Evolutionary conservation across 2,888 invertebrate species (phyloP).

Genomic region (Monopis laevigella): DNA sequence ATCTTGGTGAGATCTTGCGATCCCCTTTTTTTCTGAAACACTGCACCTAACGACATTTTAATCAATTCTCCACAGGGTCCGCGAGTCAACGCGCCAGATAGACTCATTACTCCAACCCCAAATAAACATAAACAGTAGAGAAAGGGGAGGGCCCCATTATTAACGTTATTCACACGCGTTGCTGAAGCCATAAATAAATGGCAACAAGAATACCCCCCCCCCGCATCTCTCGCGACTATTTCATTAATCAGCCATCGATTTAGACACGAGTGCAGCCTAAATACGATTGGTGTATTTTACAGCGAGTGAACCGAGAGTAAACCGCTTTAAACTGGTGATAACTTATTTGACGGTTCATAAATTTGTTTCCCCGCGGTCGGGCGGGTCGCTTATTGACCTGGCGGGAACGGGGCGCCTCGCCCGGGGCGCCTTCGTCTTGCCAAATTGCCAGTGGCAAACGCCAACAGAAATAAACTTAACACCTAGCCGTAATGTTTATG

Average conservation of each 20-base stretch:
- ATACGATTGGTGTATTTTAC: slow-evolving; percentile 56
- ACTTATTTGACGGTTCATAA: slow-evolving; percentile 65
- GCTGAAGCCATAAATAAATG: slow-evolving; percentile 60
- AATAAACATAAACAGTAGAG: slow-evolving; percentile 66
- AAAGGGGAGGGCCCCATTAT: slow-evolving; percentile 57
- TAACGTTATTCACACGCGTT: slow-evolving; percentile 64
- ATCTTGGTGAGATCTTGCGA: slow-evolving; percentile 19
- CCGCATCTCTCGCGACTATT: slow-evolving; percentile 3
- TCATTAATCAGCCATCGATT: slow-evolving; percentile 15
- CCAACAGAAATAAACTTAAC: slow-evolving; percentile 4
- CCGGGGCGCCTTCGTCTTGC: slow-evolving; percentile 6
- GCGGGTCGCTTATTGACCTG: slow-evolving; percentile 33
- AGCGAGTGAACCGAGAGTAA: slow-evolving; percentile 11
- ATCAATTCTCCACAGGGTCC: slow-evolving; percentile 65
- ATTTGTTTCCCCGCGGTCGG: slow-evolving; percentile 44
- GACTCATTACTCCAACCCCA: slow-evolving; percentile 63
- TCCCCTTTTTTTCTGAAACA: slow-evolving; percentile 56
- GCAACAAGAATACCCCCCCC: slow-evolving; percentile 35
- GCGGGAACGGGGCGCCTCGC: slow-evolving; percentile 19
- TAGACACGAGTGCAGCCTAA: slow-evolving; percentile 37
- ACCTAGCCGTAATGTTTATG: slow-evolving; percentile 3
- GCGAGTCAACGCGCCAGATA: slow-evolving; percentile 64
- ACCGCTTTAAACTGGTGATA: slow-evolving; percentile 64
- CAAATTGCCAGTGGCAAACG: slow-evolving; percentile 7
- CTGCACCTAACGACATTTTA: slow-evolving; percentile 64